Percentiles rank a stretch among this genome's conserved stretches.
phyloP scores from a whole-genome alignment of 1,140 invertebrate genomes.

The Drosophila grimshawi region DNA sequence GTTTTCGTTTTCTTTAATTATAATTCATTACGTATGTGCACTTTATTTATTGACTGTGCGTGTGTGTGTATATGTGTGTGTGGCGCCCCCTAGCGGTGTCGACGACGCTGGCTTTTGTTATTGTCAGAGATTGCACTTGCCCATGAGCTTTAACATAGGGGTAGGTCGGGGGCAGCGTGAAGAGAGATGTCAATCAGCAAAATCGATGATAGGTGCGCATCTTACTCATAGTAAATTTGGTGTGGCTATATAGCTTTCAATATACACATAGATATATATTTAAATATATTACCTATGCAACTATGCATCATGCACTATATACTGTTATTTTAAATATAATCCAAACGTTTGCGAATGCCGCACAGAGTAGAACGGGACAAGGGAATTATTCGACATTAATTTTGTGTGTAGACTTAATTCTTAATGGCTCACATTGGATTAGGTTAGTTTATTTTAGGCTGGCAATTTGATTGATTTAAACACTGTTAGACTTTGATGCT shows the following conservation, averaged over 20 bases:
- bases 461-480: neutral
- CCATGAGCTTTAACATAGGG: conserved; percentile 40
- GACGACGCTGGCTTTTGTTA: neutral
- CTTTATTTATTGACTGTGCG: conserved; percentile 54
- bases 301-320: too few relatives aligned
- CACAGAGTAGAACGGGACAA: too few relatives aligned
- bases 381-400: too few relatives aligned
- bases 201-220: conserved; percentile 20
- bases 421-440: neutral
- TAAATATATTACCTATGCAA: too few relatives aligned
- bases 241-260: too few relatives aligned
- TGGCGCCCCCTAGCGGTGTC: conserved; percentile 29
- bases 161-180: conserved; percentile 36
- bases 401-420: neutral
- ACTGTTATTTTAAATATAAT: too few relatives aligned
- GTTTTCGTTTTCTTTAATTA: conserved; percentile 75
- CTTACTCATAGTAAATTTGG: too few relatives aligned
- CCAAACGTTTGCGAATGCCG: too few relatives aligned
- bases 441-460: too few relatives aligned
- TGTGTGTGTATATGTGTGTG: conserved; percentile 3
- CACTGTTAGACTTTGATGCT: neutral
- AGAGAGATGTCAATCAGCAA: conserved; percentile 1
- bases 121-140: conserved; percentile 36
- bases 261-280: neutral
- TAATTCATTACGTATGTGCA: conserved; percentile 78